Percentiles rank a stretch among this genome's conserved stretches.
These are phyloP conservation scores for Ooceraea biroi DNA, from an alignment of 1,140 invertebrate species.

Conservation along the genomic window DNA sequence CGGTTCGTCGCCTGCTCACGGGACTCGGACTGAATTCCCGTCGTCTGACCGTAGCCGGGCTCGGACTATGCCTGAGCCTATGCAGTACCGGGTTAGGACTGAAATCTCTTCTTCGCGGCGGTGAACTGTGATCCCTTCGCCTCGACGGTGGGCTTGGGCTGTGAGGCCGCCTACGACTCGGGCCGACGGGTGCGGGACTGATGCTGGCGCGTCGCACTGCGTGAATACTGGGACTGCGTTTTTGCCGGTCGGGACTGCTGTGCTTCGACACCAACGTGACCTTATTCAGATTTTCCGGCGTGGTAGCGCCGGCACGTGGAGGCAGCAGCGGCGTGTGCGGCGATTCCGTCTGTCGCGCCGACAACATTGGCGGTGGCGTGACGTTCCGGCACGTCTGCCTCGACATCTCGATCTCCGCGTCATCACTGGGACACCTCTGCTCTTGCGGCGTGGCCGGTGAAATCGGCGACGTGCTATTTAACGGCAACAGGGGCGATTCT, in stretches of 20 bases:
- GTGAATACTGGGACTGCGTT: constrained; percentile 79
- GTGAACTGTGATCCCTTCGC: constrained; percentile 80
- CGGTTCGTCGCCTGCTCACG: constrained; percentile 72
- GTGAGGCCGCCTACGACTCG: constrained; percentile 78
- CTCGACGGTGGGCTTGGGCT: constrained; percentile 81
- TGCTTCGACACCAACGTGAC: constrained; percentile 61
- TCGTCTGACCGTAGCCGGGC: constrained; percentile 75
- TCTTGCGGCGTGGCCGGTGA: constrained; percentile 87
- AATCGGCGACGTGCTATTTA: constrained; percentile 87
- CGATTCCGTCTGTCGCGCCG: constrained; percentile 83
- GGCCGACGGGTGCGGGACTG: constrained; percentile 73
- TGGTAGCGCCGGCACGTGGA: constrained; percentile 85
- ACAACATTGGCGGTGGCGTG: constrained; percentile 80
- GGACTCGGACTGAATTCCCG: constrained; percentile 80
- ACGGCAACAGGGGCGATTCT: constrained; percentile 81
- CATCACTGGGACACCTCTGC: constrained; percentile 80
- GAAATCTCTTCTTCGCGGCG: constrained; percentile 81
- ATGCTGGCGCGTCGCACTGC: constrained; percentile 56
- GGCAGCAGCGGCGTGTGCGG: constrained; percentile 88
- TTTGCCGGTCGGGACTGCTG: constrained; percentile 77
- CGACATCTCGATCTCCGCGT: constrained; percentile 82
- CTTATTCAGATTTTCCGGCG: constrained; percentile 78
- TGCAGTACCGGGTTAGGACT: constrained; percentile 80
- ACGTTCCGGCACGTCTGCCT: constrained; percentile 78
- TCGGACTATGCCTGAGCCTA: constrained; percentile 81